A percentile compares a stretch with the other conserved stretches of the same genome.
These are phyloP conservation scores for Aviceda subcristata DNA, from an alignment of 2,113 vertebrate species.

Conservation along the genomic window DNA sequence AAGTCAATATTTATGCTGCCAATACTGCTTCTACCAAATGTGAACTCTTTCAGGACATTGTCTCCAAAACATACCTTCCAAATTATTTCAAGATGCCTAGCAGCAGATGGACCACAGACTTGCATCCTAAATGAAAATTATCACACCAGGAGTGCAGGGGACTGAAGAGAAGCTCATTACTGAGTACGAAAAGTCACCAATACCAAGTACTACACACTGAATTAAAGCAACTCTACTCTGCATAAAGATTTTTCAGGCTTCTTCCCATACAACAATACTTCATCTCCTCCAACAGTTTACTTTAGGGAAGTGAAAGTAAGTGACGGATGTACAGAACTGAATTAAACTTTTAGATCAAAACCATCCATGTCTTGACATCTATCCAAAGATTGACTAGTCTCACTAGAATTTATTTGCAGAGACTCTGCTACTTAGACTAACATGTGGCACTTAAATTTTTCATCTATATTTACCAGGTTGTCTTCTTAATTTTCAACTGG, in stretches of 20 bases:
- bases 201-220: not conserved
- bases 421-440: not conserved
- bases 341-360: constrained; percentile 3
- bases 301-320: not conserved
- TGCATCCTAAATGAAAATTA: not conserved
- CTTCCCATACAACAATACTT: not conserved
- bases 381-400: not conserved
- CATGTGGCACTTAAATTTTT: not conserved
- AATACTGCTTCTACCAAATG: not conserved
- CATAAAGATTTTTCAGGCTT: not conserved
- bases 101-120: not conserved
- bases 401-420: not conserved
- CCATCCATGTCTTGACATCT: not conserved
- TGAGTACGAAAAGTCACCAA: not conserved
- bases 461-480: not conserved
- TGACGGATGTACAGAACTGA: not conserved
- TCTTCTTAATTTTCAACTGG: not conserved
- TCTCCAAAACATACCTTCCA: not conserved
- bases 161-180: not conserved
- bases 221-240: not conserved
- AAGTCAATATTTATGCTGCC: not conserved
- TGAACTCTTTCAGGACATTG: not conserved
- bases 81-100: not conserved
- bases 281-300: not conserved
- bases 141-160: not conserved